phyloP scores from a whole-genome alignment of 2,113 vertebrate species.

The Seriola dumerili region DNA sequence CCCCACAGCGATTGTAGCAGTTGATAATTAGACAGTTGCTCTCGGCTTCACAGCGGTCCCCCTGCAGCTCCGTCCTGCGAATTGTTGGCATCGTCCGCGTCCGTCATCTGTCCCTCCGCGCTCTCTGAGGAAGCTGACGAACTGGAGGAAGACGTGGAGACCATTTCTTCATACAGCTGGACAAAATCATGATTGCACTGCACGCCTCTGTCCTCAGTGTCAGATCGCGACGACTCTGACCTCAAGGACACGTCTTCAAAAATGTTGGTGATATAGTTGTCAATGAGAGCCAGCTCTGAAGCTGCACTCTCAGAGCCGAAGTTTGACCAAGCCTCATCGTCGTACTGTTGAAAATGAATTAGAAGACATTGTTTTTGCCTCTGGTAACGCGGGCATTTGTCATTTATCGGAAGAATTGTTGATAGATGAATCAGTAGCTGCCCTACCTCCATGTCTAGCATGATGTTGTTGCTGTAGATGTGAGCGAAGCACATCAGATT shows the following conservation, averaged over 20 bases:
- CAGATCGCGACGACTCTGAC: accelerated
- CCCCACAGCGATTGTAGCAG: background rate
- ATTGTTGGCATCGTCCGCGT: background rate
- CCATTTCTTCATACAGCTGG: accelerated
- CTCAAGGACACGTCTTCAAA: background rate
- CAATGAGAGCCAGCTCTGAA: background rate
- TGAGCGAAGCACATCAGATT: background rate
- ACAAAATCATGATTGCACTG: accelerated
- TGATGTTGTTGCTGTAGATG: background rate
- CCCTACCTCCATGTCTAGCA: constrained; percentile 29
- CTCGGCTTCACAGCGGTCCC: background rate
- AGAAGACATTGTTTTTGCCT: background rate
- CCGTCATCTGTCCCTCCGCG: accelerated
- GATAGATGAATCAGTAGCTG: background rate
- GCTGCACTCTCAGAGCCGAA: background rate
- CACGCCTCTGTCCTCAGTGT: accelerated
- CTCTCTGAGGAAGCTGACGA: accelerated
- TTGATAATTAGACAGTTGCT: background rate
- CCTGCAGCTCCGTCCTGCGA: accelerated
- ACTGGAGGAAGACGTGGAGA: accelerated
- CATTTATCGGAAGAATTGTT: too few relatives aligned
- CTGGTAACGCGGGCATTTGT: too few relatives aligned
- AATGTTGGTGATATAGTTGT: accelerated
- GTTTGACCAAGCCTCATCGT: background rate
- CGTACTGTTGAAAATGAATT: background rate